Base-by-base conservation (phyloP, 2,888 invertebrate genomes). In the Tenthredo amoena region DNA sequence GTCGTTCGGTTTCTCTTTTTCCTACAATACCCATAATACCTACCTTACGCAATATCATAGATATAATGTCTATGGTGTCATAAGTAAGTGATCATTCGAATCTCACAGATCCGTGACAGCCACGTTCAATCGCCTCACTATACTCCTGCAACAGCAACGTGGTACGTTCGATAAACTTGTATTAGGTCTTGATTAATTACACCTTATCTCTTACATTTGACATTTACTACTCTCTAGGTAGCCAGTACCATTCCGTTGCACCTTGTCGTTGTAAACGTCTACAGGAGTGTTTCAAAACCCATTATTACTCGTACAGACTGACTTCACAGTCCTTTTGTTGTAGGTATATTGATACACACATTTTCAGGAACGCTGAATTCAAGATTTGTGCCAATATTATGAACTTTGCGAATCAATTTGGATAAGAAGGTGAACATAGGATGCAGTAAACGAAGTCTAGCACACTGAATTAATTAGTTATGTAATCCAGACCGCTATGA, bases 111-210 rank as follows among this genome's bases (percentile, higher is more conserved):
- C 21, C n/a, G 12, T 74, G 72, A 74, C 72, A 74, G 43, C 1
- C 72, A 26, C 21, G 3, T 74, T 74, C 40, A 43, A 43, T 43
- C 72, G 40, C 12, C 7, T 72, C 43, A 5, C 43, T n/a, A 34
- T 34, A 34, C 4, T 68, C 3, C 68, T 62, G 62, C 26, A 62
- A 62, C 62, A 4, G 18, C 68, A 5, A 1, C 40, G 21, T 47
- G 47, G 47, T 47, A 47, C 47, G 12, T 47, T 74, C 72, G 72
- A 74, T 74, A 74, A 74, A 10, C 43, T 40, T n/a, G 9, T 43
- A 43, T 21, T 21, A 43, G 12, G 72, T 74, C 10, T 74, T 43
- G 72, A 74, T 74, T 74, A 74, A 74, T 74, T 74, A 74, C 72
- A 21, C 21, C 72, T 74, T 43, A 74, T 74, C 72, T 43, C 15